Evolutionary conservation across 2,113 vertebrate genomes (phyloP).

Genomic region (Oncorhynchus tshawytscha): DNA sequence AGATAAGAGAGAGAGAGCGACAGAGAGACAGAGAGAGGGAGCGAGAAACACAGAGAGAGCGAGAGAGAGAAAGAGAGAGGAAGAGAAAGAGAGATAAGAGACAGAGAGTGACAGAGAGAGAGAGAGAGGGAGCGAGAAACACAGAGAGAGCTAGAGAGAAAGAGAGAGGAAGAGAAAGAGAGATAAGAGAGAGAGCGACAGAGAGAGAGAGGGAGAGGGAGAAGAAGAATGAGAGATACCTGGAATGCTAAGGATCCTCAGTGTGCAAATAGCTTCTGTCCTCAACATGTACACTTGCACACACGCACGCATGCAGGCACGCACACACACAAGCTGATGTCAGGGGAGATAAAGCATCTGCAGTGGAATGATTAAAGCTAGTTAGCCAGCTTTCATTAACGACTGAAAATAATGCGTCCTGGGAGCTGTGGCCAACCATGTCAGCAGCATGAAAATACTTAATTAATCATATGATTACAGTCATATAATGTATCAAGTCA

Average conservation of each 20-base stretch:
- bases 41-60: no score
- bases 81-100: neutral
- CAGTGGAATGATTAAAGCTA: no score
- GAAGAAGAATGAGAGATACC: neutral
- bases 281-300: neutral
- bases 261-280: neutral
- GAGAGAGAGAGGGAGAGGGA: neutral
- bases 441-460: no score
- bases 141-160: neutral
- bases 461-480: no score
- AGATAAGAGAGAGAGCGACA: neutral
- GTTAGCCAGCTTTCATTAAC: no score
- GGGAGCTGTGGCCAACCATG: no score
- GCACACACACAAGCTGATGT: no score
- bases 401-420: neutral
- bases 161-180: neutral
- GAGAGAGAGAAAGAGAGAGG: no score
- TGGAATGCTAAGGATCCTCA: neutral
- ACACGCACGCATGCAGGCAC: neutral
- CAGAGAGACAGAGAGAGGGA: no score
- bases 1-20: no score
- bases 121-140: neutral
- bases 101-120: neutral
- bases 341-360: no score
- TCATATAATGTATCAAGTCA: no score